A percentile compares a stretch with the other conserved stretches of the same genome.
Conservation (phyloP, 2,888 invertebrate species). For the Stictocephala bisonia region DNA sequence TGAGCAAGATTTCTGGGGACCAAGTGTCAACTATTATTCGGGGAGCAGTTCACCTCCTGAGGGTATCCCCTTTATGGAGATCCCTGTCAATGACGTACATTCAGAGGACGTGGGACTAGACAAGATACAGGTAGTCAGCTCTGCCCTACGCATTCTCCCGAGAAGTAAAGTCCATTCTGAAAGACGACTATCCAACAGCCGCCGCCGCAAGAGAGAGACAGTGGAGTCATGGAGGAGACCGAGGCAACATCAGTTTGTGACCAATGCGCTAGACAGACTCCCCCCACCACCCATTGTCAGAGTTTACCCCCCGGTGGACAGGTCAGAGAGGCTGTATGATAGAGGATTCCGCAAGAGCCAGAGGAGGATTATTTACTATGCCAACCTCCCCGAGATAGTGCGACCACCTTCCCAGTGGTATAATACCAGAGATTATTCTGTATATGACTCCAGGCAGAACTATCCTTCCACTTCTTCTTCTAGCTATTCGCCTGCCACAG, state of each 20-base stretch:
- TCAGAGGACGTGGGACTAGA: neutral
- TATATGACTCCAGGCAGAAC: neutral
- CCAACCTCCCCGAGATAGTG: constrained; percentile 36
- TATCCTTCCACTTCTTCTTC: neutral
- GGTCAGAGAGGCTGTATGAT: neutral
- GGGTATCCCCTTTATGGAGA: constrained; percentile 11
- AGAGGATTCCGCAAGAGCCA: neutral
- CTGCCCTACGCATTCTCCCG: neutral
- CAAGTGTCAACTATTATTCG: too few relatives aligned
- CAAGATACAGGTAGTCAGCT: constrained; percentile 31
- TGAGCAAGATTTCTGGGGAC: neutral
- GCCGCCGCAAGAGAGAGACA: neutral
- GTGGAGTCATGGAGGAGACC: constrained; percentile 27
- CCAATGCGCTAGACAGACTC: constrained; percentile 12
- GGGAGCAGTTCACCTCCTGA: too few relatives aligned
- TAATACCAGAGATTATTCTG: neutral
- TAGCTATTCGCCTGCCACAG: neutral
- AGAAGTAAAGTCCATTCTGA: neutral
- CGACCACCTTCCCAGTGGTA: constrained; percentile 9
- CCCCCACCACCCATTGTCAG: constrained; percentile 22
- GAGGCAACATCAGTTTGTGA: constrained; percentile 31
- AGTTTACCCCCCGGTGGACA: constrained; percentile 11
- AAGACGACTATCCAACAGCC: neutral
- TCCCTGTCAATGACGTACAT: constrained; percentile 6
- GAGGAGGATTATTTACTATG: constrained; percentile 39